phyloP scores from a whole-genome alignment of 2,888 invertebrate genomes.

The Polydrusus tereticollis region DNA sequence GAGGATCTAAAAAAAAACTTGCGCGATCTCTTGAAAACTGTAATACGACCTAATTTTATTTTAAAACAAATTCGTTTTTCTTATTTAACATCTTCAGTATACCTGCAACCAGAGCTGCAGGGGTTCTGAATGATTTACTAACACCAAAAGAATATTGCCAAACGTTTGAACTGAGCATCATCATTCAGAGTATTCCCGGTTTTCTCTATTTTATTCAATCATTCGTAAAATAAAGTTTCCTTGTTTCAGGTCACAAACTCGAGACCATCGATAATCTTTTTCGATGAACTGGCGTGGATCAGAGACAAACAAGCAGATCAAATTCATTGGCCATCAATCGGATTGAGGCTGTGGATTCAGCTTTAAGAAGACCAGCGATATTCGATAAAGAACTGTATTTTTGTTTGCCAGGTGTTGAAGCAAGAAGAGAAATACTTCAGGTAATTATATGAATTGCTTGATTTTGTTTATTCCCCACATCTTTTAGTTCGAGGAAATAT shows the following conservation, averaged over 20 bases:
- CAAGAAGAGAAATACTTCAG: slow-evolving; percentile 71
- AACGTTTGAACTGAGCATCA: too few relatives aligned
- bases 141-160: too few relatives aligned
- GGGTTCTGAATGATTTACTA: too few relatives aligned
- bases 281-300: slow-evolving; percentile 77
- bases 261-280: slow-evolving; percentile 72
- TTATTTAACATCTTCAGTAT: too few relatives aligned
- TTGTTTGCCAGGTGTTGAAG: slow-evolving; percentile 78
- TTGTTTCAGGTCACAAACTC: slow-evolving; percentile 79
- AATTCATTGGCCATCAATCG: slow-evolving; percentile 92
- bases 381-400: slow-evolving; percentile 92
- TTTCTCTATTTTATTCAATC: too few relatives aligned
- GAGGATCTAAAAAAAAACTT: slow-evolving; percentile 65
- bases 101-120: too few relatives aligned
- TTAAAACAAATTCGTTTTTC: too few relatives aligned
- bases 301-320: slow-evolving; percentile 91
- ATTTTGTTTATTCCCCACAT: background rate
- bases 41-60: slow-evolving; percentile 35
- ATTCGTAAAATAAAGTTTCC: background rate
- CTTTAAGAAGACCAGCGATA: slow-evolving; percentile 89
- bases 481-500: background rate
- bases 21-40: slow-evolving; percentile 62
- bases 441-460: slow-evolving; percentile 32
- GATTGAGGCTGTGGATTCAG: slow-evolving; percentile 92
- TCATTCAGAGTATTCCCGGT: too few relatives aligned